Conservation (phyloP, 1,140 invertebrate genomes). For the Plodia interpunctella region DNA sequence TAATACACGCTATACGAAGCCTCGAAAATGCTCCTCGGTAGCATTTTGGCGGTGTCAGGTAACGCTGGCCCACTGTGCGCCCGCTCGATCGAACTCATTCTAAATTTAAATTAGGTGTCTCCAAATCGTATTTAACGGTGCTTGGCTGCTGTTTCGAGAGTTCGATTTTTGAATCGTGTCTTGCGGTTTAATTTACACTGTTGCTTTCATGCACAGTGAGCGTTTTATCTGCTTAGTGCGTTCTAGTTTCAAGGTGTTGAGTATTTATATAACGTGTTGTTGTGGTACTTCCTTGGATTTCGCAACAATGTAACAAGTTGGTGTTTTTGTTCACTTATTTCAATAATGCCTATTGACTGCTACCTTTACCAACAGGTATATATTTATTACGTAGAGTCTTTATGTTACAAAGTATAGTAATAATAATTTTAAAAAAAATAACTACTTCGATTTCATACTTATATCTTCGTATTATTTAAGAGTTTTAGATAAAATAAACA, state of each 20-base stretch:
- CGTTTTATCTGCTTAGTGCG: not conserved
- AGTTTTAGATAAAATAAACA: too few relatives aligned
- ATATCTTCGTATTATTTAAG: too few relatives aligned
- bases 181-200: not conserved
- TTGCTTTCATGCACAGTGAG: not conserved
- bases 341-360: too few relatives aligned
- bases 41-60: slow-evolving; percentile 53
- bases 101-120: slow-evolving; percentile 47
- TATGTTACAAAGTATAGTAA: too few relatives aligned
- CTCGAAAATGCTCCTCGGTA: slow-evolving; percentile 53
- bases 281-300: slow-evolving; percentile 17
- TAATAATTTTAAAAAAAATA: too few relatives aligned
- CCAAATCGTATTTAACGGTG: slow-evolving; percentile 40
- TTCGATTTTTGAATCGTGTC: slow-evolving; percentile 20
- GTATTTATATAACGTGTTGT: not conserved
- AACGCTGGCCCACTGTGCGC: slow-evolving; percentile 24
- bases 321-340: too few relatives aligned
- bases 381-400: too few relatives aligned
- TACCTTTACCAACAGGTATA: too few relatives aligned
- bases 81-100: slow-evolving; percentile 34
- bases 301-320: slow-evolving; percentile 23
- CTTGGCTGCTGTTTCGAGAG: slow-evolving; percentile 25
- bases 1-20: slow-evolving; percentile 45
- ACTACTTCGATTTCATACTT: too few relatives aligned
- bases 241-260: not conserved